Conservation (phyloP, 2,113 vertebrate genomes). For the Campylorhamphus procurvoides region DNA sequence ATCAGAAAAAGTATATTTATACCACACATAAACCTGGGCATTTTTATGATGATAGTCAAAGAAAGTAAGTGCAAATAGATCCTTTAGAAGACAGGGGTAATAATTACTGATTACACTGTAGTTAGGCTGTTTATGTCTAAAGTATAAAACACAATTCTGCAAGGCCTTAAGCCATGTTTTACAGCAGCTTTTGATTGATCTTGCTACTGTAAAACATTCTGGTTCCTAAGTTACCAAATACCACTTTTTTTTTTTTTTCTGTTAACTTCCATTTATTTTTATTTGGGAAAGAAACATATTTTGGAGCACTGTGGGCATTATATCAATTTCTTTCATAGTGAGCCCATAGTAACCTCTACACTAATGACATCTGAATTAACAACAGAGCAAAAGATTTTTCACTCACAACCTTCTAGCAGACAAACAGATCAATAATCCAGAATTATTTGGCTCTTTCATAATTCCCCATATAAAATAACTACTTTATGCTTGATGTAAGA, state of each 20-base stretch:
- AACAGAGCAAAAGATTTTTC: constrained; percentile 37
- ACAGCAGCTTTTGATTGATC: constrained; percentile 3
- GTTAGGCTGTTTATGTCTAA: not conserved
- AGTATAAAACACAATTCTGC: not conserved
- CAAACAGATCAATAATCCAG: constrained; percentile 34
- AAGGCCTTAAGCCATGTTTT: not conserved
- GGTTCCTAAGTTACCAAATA: constrained; percentile 14
- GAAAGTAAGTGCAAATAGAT: not conserved
- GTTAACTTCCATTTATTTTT: constrained; percentile 19
- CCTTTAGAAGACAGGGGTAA: not conserved
- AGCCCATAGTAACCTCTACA: not conserved
- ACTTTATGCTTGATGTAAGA: constrained; percentile 25
- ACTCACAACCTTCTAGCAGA: constrained; percentile 11
- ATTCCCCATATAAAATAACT: constrained; percentile 39
- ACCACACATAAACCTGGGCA: not conserved
- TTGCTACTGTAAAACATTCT: not conserved
- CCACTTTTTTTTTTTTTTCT: not conserved
- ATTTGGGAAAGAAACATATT: not conserved
- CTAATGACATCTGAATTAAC: constrained; percentile 43
- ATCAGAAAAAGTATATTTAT: not conserved
- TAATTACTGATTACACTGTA: constrained; percentile 26
- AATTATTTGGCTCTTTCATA: constrained; percentile 30
- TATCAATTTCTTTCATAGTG: not conserved
- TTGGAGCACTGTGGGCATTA: not conserved
- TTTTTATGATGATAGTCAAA: not conserved